Percentiles rank a stretch among this genome's conserved stretches.
phyloP scores from a whole-genome alignment of 2,113 vertebrate species.

The Corythornis madagascariensis region DNA sequence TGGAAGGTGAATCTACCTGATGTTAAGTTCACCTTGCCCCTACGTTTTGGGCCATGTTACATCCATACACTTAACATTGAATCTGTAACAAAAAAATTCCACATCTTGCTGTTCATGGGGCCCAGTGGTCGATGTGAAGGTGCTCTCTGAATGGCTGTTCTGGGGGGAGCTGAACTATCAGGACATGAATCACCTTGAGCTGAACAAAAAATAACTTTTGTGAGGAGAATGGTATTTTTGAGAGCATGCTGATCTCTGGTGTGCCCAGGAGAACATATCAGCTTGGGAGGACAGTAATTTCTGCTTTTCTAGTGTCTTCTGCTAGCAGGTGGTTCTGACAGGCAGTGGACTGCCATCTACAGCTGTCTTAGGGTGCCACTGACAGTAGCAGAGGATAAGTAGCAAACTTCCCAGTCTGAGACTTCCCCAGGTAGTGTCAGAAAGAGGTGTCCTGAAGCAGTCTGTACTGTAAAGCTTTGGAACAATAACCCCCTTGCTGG shows the following conservation, averaged over 20 bases:
- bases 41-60: neutral
- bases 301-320: neutral
- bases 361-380: neutral
- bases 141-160: neutral
- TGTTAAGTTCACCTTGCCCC: neutral
- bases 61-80: neutral
- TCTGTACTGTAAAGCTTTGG: neutral
- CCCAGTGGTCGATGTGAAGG: neutral
- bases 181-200: neutral
- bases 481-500: neutral
- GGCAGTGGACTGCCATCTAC: neutral
- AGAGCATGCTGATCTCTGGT: neutral
- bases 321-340: neutral
- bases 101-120: neutral
- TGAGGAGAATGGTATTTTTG: neutral
- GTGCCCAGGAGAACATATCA: rapidly evolving
- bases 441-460: neutral
- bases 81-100: neutral
- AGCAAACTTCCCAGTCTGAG: rapidly evolving
- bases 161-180: neutral
- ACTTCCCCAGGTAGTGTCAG: neutral
- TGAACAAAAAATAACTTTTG: neutral
- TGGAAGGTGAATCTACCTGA: neutral
- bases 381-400: neutral
- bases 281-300: neutral